Evolutionary conservation across 2,113 vertebrate genomes (phyloP), one percentile per base, ranked within the genome.

Genomic region (Daubentonia madagascariensis): DNA sequence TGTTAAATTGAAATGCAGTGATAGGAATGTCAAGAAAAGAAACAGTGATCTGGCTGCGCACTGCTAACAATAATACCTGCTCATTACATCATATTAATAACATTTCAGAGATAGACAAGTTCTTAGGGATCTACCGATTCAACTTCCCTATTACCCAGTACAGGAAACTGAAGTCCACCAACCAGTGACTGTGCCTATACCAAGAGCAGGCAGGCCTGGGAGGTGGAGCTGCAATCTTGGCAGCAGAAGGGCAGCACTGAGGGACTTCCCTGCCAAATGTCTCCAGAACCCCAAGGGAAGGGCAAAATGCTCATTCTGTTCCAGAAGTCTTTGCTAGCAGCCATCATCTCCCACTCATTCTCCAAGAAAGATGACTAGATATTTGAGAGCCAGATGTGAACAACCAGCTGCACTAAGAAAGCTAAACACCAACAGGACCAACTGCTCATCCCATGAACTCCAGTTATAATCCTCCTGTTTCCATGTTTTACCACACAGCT

Each of bases 341-440:
- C 87, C 92, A 93, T 52, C 94, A 88, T 54, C 85, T 86, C 45
- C 89, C 40, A 93, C 79, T 91, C 76, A 59, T 23, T 94, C 89
- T 90, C 76, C 76, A 96, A 97, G 83, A 97, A 96, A 0, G 54
- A 35, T 52, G 89, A 91, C 89, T 96, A 76, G 94, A 92, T 85
- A 57, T 95, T 92, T 97, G 87, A 97, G 45, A 97, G 88, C 37
- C 86, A 89, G 5, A 93, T 96, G 78, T 89, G 89, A 84, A 97
- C 45, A 25, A 2, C 94, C 97, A 91, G 85, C 88, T 94, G 84
- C 37, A 75, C 85, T 90, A 30, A 68, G 32, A 78, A 98, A 97
- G 54, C 93, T 91, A 91, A 84, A 97, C 48, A 59, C 96, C 91
- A 94, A 88, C 57, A 96, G 59, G 95, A 93, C 85, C 94, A 93